Evolutionary conservation across 2,888 invertebrate genomes (phyloP), one percentile per base, ranked within the genome.

Genomic region (Hyles lineata): DNA sequence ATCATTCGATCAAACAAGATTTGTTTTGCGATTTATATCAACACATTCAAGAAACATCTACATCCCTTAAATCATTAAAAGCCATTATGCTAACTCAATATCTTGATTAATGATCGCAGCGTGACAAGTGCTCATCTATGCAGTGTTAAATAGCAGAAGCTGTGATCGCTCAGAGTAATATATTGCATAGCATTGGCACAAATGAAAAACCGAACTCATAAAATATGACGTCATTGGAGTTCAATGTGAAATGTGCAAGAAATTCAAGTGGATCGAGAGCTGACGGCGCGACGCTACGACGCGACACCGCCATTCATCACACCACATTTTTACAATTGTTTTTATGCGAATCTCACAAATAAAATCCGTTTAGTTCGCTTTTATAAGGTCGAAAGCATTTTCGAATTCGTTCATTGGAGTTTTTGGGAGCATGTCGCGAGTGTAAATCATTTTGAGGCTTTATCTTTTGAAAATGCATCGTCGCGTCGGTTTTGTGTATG

Each of bases 221-320:
- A 63, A 43, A 63, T 63, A 29, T 61, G 63, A 15, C 63, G 21
- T 63, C 63, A 63, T 35, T 43, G 63, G 63, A 21, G 21, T 63
- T 63, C 63, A 63, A 63, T 35, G 43, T 63, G 21, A 63, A 63
- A 63, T 43, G 63, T 21, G 63, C 63, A 63, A 63, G 35, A 63
- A 63, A 43, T 63, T 63, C 35, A 63, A 35, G 63, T 35, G 63
- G 63, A n/a, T 63, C 63, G 43, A 63, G 63, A 21, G 63, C 63
- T 43, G 63, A 63, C 63, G 63, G 11, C 63, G 63, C 61, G 60
- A 25, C 60, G 60, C 60, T 23, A 4, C 62, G 32, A 19, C 35
- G 32, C 62, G 62, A 43, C 61, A 32, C 29, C 32, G 32, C 63
- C 63, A 63, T 63, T 63, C 63, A 63, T 63, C 63, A 63, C 63